Conservation (phyloP, 1,140 invertebrate species). For the Rhopalosiphum padi region DNA sequence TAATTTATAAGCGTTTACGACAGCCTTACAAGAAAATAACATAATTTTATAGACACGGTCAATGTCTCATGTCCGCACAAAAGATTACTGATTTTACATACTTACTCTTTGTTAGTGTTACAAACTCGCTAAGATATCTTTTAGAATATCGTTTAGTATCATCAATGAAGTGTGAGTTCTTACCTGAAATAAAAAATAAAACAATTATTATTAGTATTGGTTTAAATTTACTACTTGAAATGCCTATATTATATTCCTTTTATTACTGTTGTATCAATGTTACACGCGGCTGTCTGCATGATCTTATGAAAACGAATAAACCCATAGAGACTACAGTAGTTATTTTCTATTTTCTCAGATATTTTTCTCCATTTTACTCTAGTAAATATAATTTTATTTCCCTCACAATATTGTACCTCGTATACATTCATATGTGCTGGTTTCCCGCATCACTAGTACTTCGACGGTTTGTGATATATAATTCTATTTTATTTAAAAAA, state of each 20-base stretch:
- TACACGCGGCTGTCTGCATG: background rate
- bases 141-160: background rate
- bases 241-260: background rate
- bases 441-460: background rate
- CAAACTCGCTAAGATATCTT: background rate
- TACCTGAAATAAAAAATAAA: slow-evolving; percentile 11
- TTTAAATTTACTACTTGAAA: background rate
- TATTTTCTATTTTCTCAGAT: background rate
- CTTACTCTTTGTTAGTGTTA: background rate
- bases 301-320: background rate
- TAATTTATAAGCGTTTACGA: no score
- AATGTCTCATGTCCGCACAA: background rate
- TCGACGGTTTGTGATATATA: background rate
- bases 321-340: background rate
- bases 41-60: no score
- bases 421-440: background rate
- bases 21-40: no score
- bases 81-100: background rate
- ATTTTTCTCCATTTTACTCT: background rate
- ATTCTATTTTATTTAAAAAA: slow-evolving; percentile 11
- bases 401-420: background rate
- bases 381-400: slow-evolving; percentile 11
- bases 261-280: background rate
- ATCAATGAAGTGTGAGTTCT: background rate
- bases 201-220: background rate